These are phyloP conservation scores for Leptobrachium ailaonicum DNA, from an alignment of 2,113 vertebrate genomes.

Conservation along the genomic window DNA sequence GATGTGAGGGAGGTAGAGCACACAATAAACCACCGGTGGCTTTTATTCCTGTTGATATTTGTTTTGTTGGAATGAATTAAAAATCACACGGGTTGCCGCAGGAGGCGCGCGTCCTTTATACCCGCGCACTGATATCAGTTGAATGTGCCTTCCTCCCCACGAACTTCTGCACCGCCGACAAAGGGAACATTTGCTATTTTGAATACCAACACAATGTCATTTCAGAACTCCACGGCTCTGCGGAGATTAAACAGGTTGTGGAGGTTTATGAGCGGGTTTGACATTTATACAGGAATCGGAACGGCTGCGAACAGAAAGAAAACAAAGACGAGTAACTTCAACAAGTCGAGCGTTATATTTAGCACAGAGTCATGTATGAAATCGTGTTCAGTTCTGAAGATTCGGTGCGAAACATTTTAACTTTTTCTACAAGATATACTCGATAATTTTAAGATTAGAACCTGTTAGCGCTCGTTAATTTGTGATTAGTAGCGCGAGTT, in stretches of 20 bases:
- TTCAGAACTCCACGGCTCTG: not conserved
- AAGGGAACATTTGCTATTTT: not conserved
- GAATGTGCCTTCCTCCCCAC: not conserved
- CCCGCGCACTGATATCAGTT: not conserved
- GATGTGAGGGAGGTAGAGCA: slow-evolving; percentile 15
- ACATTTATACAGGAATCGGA: not conserved
- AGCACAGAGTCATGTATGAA: too few relatives aligned
- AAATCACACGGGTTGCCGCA: slow-evolving; percentile 5
- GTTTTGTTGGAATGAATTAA: not conserved
- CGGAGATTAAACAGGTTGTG: not conserved
- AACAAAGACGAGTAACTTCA: not conserved
- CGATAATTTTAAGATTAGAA: too few relatives aligned
- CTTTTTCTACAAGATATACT: too few relatives aligned
- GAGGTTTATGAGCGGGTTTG: not conserved
- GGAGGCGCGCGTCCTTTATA: not conserved
- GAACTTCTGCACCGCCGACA: not conserved
- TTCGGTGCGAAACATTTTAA: too few relatives aligned
- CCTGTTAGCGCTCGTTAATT: too few relatives aligned
- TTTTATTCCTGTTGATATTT: not conserved
- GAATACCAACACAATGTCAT: not conserved
- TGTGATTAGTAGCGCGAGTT: too few relatives aligned
- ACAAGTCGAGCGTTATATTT: too few relatives aligned
- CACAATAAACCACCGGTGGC: slow-evolving; percentile 24
- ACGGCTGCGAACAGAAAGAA: not conserved
- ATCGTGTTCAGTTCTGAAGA: too few relatives aligned